Evolutionary conservation across 1,140 invertebrate species (phyloP).

Genomic region (Drusus annulatus): DNA sequence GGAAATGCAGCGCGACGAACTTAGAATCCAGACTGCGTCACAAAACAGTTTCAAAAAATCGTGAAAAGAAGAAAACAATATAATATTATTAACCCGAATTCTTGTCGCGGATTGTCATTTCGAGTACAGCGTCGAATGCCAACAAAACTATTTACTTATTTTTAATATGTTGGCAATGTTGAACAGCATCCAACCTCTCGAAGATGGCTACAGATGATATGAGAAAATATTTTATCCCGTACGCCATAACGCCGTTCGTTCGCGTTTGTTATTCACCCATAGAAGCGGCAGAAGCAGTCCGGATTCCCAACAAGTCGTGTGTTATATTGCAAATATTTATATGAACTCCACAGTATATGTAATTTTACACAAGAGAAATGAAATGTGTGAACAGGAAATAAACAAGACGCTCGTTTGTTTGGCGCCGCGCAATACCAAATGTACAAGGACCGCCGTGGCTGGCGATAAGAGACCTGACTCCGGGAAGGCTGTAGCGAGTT

Average conservation of each 20-base stretch:
- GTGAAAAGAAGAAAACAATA: no score
- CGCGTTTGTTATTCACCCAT: slow-evolving; percentile 22
- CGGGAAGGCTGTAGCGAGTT: no score
- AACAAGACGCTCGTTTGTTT: not conserved
- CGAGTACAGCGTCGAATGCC: no score
- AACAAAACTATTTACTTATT: slow-evolving; percentile 15
- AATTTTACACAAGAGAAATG: slow-evolving; percentile 26
- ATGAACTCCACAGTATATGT: not conserved
- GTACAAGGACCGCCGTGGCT: no score
- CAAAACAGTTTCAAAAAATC: no score
- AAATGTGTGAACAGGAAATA: slow-evolving; percentile 10
- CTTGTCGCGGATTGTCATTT: not conserved
- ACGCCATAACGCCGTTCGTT: not conserved
- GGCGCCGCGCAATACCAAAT: no score
- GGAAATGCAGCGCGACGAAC: no score
- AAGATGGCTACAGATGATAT: slow-evolving; percentile 25
- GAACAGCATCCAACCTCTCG: not conserved
- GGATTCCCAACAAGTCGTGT: slow-evolving; percentile 20
- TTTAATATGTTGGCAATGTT: slow-evolving; percentile 16
- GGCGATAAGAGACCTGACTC: no score
- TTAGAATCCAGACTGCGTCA: no score
- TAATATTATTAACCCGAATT: not conserved
- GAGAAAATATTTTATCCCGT: slow-evolving; percentile 33
- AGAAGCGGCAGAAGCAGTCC: not conserved
- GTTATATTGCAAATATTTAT: slow-evolving; percentile 25